Conservation (phyloP, 2,888 invertebrate species). For the Linyphia triangularis region DNA sequence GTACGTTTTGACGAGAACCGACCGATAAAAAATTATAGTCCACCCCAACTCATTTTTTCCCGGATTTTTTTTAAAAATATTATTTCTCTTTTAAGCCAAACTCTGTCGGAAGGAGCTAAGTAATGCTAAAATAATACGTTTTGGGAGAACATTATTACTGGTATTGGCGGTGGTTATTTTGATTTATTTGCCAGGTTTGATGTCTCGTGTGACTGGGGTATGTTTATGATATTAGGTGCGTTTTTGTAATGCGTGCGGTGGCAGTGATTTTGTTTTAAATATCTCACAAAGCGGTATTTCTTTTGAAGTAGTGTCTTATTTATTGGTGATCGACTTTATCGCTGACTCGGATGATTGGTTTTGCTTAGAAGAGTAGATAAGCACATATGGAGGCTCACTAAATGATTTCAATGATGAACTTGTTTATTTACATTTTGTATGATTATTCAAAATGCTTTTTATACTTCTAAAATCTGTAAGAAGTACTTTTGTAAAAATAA, state of each 20-base stretch:
- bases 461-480: too few relatives aligned
- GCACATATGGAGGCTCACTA: too few relatives aligned
- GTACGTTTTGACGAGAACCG: slow-evolving; percentile 47
- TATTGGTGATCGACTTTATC: too few relatives aligned
- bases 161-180: slow-evolving; percentile 45
- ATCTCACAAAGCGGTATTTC: too few relatives aligned
- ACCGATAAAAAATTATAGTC: slow-evolving; percentile 51
- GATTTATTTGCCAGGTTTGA: slow-evolving; percentile 34
- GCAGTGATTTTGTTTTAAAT: not conserved
- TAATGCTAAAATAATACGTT: slow-evolving; percentile 50
- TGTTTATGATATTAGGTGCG: not conserved
- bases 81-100: slow-evolving; percentile 34
- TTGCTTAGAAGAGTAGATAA: too few relatives aligned
- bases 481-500: too few relatives aligned
- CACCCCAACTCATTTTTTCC: not conserved
- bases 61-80: not conserved
- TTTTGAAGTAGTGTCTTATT: too few relatives aligned
- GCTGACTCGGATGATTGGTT: too few relatives aligned
- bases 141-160: slow-evolving; percentile 41
- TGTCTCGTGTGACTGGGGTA: not conserved
- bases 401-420: too few relatives aligned
- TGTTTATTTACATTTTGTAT: too few relatives aligned
- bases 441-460: too few relatives aligned
- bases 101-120: slow-evolving; percentile 11
- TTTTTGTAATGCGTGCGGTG: not conserved